These are phyloP conservation scores for Stichopus chloronotus DNA, from an alignment of 35 echinoderm and acorn worm genomes.

Conservation along the genomic window DNA sequence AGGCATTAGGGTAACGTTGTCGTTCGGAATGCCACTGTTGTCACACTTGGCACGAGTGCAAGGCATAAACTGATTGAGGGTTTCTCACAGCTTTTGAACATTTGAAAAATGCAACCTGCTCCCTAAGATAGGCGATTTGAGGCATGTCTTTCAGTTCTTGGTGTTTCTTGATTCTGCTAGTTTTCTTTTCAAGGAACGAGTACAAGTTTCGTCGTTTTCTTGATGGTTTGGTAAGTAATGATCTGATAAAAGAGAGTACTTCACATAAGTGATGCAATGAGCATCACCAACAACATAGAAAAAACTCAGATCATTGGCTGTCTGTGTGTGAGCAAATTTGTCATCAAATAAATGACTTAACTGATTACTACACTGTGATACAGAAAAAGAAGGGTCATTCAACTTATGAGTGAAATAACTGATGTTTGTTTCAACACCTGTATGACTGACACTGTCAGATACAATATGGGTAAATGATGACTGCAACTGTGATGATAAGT, in stretches of 20 bases:
- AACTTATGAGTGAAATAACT: constrained; percentile 1
- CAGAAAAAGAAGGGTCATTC: not conserved
- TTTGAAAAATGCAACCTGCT: not conserved
- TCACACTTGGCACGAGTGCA: not conserved
- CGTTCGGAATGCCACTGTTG: not conserved
- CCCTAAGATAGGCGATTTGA: not conserved
- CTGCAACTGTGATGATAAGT: not conserved
- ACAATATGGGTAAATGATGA: not conserved
- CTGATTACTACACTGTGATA: too few species aligned
- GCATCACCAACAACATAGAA: constrained; percentile 26
- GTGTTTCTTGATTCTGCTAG: not conserved
- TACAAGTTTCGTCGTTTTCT: not conserved
- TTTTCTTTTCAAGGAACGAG: not conserved
- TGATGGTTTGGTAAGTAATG: not conserved
- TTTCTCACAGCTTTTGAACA: not conserved
- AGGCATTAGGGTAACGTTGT: constrained; percentile 5
- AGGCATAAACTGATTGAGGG: not conserved
- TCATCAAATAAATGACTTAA: constrained; percentile 39
- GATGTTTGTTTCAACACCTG: constrained; percentile 2
- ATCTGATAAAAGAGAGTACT: not conserved
- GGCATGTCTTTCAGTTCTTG: too few species aligned
- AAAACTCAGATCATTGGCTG: not conserved
- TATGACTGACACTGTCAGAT: not conserved
- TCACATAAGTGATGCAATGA: not conserved
- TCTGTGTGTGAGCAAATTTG: constrained; percentile 1